Evolutionary conservation across 2,113 vertebrate species (phyloP), one percentile per base, ranked within the genome.

Genomic region (Pithys albifrons): DNA sequence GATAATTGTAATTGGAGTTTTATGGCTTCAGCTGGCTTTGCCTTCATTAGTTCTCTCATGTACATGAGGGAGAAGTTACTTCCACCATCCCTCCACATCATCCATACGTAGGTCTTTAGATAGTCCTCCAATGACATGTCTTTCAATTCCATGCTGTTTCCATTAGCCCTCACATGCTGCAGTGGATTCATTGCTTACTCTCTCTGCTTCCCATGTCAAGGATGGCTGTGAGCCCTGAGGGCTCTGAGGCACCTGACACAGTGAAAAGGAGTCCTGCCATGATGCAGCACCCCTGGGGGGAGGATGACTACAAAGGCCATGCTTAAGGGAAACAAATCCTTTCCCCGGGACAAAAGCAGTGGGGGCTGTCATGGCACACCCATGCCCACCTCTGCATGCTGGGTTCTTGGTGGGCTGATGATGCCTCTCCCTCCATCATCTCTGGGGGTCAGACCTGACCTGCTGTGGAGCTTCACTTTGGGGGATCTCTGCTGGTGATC

Each of bases 301-400:
- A 46, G 9, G 25, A n/a, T 1, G 2, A 54, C 46, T 64, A 33
- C 59, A 48, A 45, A 66, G 24, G 9, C 19, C 4, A 0, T 67
- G 46, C 31, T 65, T 87, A 2, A 2, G 39, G 37, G 59, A 84
- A 55, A 55, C 8, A 5, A 43, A 27, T 72, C 46, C 33, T 88
- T 83, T 69, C 52, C 19, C 17, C 0, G 2, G 57, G 22, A 69
- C 10, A 62, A 71, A 90, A 22, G 13, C 29, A 22, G 3, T 0
- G 2, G 7, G 27, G 10, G 10, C 4, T 54, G 35, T 62, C 52
- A 22, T 0, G 0, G n/a, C 7, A 10, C 11, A 10, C 2, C 8
- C 14, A 28, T 31, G 29, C 31, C 28, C 39, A 37, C 8, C 33
- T 59, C 29, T 1, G 0, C 14, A 1, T 20, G 14, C 17, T 31